These are phyloP conservation scores for Oxyteleia sp. DNA, from an alignment of 2,888 invertebrate species.

Conservation along the genomic window DNA sequence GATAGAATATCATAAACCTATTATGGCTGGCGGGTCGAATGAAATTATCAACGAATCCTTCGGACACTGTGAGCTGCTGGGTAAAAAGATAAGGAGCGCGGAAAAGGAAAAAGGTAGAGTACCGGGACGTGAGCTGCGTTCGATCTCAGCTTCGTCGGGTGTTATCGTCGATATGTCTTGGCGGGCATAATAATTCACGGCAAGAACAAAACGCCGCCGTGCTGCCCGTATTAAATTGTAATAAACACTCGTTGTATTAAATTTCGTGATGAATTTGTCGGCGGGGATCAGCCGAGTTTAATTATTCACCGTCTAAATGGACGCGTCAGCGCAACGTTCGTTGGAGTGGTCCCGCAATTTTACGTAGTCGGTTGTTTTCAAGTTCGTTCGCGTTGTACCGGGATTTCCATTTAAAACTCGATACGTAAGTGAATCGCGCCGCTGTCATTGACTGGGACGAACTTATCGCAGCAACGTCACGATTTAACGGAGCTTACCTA, in stretches of 20 bases:
- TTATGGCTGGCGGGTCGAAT: constrained; percentile 77
- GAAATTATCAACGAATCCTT: constrained; percentile 78
- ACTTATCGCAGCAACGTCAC: constrained; percentile 57
- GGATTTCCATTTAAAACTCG: constrained; percentile 24
- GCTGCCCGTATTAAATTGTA: constrained; percentile 31
- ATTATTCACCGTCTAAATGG: not conserved
- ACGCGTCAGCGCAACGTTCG: not conserved
- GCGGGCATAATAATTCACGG: constrained; percentile 53
- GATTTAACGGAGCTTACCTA: constrained; percentile 72
- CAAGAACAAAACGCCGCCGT: constrained; percentile 34
- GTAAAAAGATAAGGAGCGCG: constrained; percentile 65
- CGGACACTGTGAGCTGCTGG: constrained; percentile 74
- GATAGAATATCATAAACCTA: constrained; percentile 81
- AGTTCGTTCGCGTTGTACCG: not conserved
- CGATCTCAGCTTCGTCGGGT: constrained; percentile 41
- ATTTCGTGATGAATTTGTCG: constrained; percentile 20
- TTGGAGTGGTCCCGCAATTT: not conserved
- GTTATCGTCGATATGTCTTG: constrained; percentile 49
- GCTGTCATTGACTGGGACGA: constrained; percentile 56
- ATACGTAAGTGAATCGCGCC: constrained; percentile 52
- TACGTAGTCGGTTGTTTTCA: not conserved
- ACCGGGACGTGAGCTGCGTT: constrained; percentile 58
- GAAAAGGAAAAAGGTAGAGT: constrained; percentile 63
- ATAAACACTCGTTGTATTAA: constrained; percentile 36
- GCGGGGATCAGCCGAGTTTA: not conserved